Percentiles rank a stretch among this genome's conserved stretches.
These are phyloP conservation scores for Callyntrura guangdongensis DNA, from an alignment of 2,888 invertebrate species.

Conservation along the genomic window DNA sequence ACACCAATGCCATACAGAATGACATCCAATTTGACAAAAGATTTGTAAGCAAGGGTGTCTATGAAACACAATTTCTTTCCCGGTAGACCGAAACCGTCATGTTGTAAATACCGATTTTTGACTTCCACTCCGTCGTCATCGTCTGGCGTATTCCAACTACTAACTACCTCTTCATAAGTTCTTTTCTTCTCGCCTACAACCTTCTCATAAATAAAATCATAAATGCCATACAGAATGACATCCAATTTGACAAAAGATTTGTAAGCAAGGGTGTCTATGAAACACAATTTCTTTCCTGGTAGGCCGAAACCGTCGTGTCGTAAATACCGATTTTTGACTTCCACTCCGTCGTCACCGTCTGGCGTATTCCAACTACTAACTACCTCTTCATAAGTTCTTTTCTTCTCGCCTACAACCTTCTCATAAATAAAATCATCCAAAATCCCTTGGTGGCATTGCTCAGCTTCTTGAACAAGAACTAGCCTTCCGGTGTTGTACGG, in stretches of 20 bases:
- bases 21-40: constrained; percentile 78
- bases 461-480: constrained; percentile 59
- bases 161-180: constrained; percentile 31
- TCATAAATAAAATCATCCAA: constrained; percentile 80
- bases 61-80: constrained; percentile 63
- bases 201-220: constrained; percentile 78
- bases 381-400: constrained; percentile 43
- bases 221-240: constrained; percentile 69
- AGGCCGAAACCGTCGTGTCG: constrained; percentile 69
- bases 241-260: constrained; percentile 75
- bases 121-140: neutral
- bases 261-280: constrained; percentile 77
- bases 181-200: constrained; percentile 79
- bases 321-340: constrained; percentile 41
- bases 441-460: constrained; percentile 61
- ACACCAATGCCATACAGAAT: constrained; percentile 68
- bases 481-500: constrained; percentile 79
- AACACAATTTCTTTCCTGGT: constrained; percentile 52
- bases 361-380: neutral
- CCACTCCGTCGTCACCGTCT: neutral
- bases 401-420: constrained; percentile 79
- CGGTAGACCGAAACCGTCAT: constrained; percentile 69
- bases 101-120: constrained; percentile 41
- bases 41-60: constrained; percentile 74
- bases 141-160: neutral